These are phyloP conservation scores for Stenolophus ochropezus DNA, from an alignment of 2,888 invertebrate species.

Conservation along the genomic window DNA sequence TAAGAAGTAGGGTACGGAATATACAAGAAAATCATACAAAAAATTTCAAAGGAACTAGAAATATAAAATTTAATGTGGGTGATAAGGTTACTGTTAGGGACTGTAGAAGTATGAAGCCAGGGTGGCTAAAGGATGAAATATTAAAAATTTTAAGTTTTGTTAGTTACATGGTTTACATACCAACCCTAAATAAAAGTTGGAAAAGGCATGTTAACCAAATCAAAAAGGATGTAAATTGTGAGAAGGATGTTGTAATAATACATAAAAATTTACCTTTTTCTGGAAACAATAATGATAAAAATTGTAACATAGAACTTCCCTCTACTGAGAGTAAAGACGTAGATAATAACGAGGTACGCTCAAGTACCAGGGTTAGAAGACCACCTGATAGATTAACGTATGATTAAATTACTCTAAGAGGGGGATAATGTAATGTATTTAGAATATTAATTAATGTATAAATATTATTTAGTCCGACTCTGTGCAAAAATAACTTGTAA, in stretches of 20 bases:
- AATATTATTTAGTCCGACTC: background rate
- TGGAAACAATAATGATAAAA: background rate
- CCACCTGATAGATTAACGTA: background rate
- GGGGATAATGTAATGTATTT: constrained; percentile 1
- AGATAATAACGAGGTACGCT: background rate
- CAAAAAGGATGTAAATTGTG: background rate
- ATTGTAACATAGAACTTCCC: background rate
- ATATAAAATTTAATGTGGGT: constrained; percentile 2
- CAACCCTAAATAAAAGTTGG: background rate
- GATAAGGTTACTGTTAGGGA: background rate
- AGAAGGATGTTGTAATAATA: background rate
- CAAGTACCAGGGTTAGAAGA: background rate
- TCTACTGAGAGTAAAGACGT: background rate
- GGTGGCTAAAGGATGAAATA: constrained; percentile 3
- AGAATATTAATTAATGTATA: background rate
- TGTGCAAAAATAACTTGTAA: background rate
- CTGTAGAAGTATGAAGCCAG: background rate
- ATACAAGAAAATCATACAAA: background rate
- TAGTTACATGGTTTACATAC: background rate
- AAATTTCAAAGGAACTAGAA: background rate
- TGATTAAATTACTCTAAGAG: background rate
- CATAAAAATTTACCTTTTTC: background rate
- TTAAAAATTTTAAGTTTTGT: background rate
- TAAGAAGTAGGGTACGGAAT: background rate
- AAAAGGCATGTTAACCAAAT: constrained; percentile 4